Evolutionary conservation across 2,888 invertebrate genomes (phyloP).

Genomic region (Philaethria dido): DNA sequence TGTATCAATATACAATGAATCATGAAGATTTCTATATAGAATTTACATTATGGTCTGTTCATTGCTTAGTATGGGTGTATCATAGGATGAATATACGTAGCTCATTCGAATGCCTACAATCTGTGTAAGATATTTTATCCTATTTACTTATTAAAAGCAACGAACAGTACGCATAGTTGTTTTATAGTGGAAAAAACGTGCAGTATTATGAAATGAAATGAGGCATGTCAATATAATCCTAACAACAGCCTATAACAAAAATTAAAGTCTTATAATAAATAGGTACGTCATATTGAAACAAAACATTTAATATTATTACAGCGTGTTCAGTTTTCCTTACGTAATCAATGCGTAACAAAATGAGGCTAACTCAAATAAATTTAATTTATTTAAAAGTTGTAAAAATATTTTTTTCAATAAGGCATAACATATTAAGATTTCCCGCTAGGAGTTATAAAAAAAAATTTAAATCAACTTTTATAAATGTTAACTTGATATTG

Average conservation of each 20-base stretch:
- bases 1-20: no score
- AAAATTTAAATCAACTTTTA: background rate
- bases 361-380: background rate
- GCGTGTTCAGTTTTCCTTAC: background rate
- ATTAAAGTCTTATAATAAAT: background rate
- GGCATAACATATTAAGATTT: background rate
- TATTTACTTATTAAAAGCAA: no score
- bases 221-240: background rate
- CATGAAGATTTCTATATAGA: no score
- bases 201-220: background rate
- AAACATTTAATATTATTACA: background rate
- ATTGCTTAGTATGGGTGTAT: no score
- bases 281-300: background rate
- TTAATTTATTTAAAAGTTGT: background rate
- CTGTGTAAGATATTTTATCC: no score
- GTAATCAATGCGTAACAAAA: background rate
- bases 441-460: background rate
- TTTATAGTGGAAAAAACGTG: background rate
- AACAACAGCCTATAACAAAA: background rate
- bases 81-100: no score
- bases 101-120: no score
- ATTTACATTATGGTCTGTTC: no score
- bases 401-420: background rate
- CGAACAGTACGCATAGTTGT: no score
- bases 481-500: slow-evolving; percentile 1